A percentile compares a stretch with the other conserved stretches of the same genome.
Conservation (phyloP, 2,113 vertebrate species). For the Mola mola region DNA sequence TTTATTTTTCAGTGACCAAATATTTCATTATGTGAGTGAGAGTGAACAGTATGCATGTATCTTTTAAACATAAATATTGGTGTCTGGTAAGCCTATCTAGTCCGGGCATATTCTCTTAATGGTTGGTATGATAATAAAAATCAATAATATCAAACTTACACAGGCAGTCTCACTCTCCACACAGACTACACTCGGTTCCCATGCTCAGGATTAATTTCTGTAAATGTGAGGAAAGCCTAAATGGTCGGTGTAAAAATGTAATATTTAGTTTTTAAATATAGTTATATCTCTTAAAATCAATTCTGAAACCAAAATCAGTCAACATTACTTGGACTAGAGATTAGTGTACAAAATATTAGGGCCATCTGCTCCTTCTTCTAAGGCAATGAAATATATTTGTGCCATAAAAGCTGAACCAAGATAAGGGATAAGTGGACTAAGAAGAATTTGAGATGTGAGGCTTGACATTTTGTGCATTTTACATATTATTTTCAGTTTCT, state of each 20-base stretch:
- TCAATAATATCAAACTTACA: constrained; percentile 10
- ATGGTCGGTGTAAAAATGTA: constrained; percentile 39
- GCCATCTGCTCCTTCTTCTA: constrained; percentile 19
- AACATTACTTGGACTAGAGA: constrained; percentile 32
- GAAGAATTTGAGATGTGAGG: constrained; percentile 12
- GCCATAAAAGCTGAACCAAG: constrained; percentile 33
- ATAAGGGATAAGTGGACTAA: constrained; percentile 29
- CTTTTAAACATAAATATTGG: too few species aligned
- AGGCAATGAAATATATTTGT: constrained; percentile 31
- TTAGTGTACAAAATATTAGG: constrained; percentile 40
- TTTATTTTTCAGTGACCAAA: background rate
- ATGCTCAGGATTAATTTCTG: constrained; percentile 43
- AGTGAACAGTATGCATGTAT: background rate
- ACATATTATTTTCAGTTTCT: constrained; percentile 13
- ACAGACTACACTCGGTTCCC: constrained; percentile 10
- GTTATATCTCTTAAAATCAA: constrained; percentile 57
- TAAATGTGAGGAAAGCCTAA: constrained; percentile 43
- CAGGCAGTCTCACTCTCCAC: constrained; percentile 24
- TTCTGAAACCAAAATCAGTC: constrained; percentile 50
- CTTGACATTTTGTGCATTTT: constrained; percentile 33
- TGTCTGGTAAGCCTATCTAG: too few species aligned
- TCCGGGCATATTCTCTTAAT: too few species aligned
- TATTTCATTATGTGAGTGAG: constrained; percentile 7
- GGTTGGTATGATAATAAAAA: too few species aligned
- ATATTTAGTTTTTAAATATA: constrained; percentile 35